phyloP scores from a whole-genome alignment of 2,113 vertebrate species.

The Clupea harengus region DNA sequence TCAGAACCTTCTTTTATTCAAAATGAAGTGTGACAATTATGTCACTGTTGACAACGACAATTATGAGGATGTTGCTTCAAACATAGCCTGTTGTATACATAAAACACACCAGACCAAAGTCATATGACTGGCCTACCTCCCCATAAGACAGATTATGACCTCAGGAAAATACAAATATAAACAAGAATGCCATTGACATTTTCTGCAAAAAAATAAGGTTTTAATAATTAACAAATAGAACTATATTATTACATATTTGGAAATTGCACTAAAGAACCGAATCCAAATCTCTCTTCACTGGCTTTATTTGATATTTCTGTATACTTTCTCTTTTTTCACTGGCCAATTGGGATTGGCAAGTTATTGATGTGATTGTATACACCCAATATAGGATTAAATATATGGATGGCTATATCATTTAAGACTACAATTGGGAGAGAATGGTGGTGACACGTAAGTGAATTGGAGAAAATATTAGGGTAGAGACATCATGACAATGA shows the following conservation, averaged over 20 bases:
- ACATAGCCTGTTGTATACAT: not conserved
- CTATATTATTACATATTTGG: too few relatives aligned
- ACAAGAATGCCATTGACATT: not conserved
- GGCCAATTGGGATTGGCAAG: not conserved
- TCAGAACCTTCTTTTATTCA: not conserved
- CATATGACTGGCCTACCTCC: not conserved
- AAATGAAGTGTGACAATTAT: not conserved
- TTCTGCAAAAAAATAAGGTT: not conserved
- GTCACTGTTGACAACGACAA: too few relatives aligned
- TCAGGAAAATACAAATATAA: not conserved
- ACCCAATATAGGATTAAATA: not conserved
- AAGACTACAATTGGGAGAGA: not conserved
- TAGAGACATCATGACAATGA: not conserved
- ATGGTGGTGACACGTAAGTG: not conserved
- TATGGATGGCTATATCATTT: not conserved
- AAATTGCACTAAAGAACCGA: too few relatives aligned
- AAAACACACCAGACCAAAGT: not conserved
- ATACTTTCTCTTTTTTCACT: not conserved
- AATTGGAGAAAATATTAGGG: not conserved
- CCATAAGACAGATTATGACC: not conserved
- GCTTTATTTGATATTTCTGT: not conserved
- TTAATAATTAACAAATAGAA: not conserved
- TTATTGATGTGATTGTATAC: not conserved
- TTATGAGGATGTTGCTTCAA: not conserved
- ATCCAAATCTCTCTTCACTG: too few relatives aligned